Conservation (phyloP, 2,113 vertebrate species). For the Pedionomus torquatus region DNA sequence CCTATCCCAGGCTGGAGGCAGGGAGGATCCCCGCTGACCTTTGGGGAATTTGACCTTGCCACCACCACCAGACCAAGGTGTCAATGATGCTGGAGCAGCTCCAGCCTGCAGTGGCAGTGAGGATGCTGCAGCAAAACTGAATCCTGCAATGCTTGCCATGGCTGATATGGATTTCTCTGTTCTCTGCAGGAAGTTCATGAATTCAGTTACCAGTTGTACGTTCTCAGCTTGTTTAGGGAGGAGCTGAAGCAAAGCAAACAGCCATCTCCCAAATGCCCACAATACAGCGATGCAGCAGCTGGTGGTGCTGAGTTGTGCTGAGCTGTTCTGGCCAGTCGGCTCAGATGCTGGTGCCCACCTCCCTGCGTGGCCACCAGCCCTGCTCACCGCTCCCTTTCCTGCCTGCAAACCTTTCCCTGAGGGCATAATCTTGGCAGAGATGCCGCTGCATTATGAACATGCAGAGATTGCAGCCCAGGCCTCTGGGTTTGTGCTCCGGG, state of each 20-base stretch:
- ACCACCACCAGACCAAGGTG: not conserved
- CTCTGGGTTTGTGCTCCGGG: not conserved
- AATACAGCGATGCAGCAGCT: not conserved
- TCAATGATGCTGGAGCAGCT: not conserved
- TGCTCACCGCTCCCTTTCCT: not conserved
- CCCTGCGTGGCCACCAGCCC: not conserved
- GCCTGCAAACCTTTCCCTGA: not conserved
- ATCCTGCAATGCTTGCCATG: not conserved
- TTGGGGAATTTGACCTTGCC: not conserved
- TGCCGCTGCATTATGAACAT: not conserved
- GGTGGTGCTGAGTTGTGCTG: not conserved
- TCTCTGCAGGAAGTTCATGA: not conserved
- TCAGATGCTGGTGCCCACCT: not conserved
- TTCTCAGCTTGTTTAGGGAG: not conserved
- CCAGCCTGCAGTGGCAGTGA: not conserved
- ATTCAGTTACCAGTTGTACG: rapidly evolving
- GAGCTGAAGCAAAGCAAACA: not conserved
- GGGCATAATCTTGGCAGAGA: not conserved
- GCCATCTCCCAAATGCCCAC: not conserved
- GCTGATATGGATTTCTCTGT: not conserved
- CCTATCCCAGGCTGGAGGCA: not conserved
- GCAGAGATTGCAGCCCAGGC: rapidly evolving
- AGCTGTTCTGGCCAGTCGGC: rapidly evolving
- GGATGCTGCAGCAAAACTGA: not conserved
- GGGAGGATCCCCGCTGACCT: not conserved